Evolutionary conservation across 2,113 vertebrate genomes (phyloP), one percentile per base, ranked within the genome.

Genomic region (Maccullochella peelii): DNA sequence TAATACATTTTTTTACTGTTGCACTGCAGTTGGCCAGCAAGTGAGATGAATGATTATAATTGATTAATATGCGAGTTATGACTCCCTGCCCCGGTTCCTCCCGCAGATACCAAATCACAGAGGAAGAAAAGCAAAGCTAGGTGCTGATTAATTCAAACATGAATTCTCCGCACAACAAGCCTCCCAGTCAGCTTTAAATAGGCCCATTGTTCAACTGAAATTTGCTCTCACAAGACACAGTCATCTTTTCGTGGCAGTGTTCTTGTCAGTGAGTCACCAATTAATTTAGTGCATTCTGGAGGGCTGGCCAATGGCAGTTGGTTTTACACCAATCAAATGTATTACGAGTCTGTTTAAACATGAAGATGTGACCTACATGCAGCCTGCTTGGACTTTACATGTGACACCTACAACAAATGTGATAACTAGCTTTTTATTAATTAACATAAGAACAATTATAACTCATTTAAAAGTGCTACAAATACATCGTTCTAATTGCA

Each of bases 91-190:
- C 79, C 7, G 6, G 77, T 88, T 83, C 79, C 82, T 77, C 68
- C 80, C 1, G 21, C 82, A 79, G 81, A 90, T 58, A 36, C 83
- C 90, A 89, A 86, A 89, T 93, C 87, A 93, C 77, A 77, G 89
- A 85, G 74, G 73, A 80, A 84, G 86, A 70, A 88, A 91, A 89
- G 82, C 89, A 86, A 92, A 90, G 85, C 86, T 81, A 85, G 89
- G 81, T 85, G 87, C 75, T 91, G 83, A 93, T 92, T 88, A 91
- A 93, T 92, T 90, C 86, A 89, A 89, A 88, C 91, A 91, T 93
- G 85, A 83, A 90, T 90, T 88, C 87, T 92, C 79, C 54, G 58
- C 88, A 87, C 84, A 88, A 93, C 82, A 85, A 87, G 87, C 86
- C 88, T 91, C 71, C 47, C 78, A 90, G 89, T 87, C 85, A 86